Base-by-base conservation (phyloP, 2,888 invertebrate species). In the Acleris sparsana region DNA sequence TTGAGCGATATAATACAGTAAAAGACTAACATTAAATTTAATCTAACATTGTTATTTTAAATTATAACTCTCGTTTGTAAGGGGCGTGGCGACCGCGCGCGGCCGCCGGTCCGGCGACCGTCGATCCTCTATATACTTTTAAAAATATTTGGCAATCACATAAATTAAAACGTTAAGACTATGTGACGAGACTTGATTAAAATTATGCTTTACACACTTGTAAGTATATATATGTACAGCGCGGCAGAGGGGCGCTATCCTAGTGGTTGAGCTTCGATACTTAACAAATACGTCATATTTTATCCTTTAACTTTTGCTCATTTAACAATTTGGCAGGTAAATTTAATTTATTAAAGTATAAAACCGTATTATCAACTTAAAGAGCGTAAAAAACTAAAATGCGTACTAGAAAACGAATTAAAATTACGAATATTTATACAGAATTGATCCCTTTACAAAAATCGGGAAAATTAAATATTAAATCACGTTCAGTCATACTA, bases 1-100 rank as follows among this genome's bases (percentile, higher is more conserved):
- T 92, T 92, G 92, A 92, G 91, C 92, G 92, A 92, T 92, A 90
- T 89, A 91, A 88, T 91, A 91, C 89, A 92, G 91, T 91, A 91
- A 89, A 89, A 86, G 91, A 92, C 92, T 92, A 92, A 92, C 83
- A 92, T 92, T 92, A 92, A 91, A 91, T 92, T 92, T 92, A 92
- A 92, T 92, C 92, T 92, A 92, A 90, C 90, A 91, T 85, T 90
- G 89, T 91, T 90, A 91, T 86, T 89, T 90, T 90, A 92, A 92
- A 92, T 90, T 86, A 92, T 91, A 92, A 92, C 84, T 90, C 91
- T 90, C 86, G 46, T 86, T 88, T 87, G 88, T 81, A 78, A 75
- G 82, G 80, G 78, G 84, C 82, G 80, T 70, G 74, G 82, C 80
- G 83, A 73, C 78, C 84, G 85, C 77, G 83, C 77, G 81, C 76